These are phyloP conservation scores for Melanotus villosus DNA, from an alignment of 2,888 invertebrate species.

Conservation along the genomic window DNA sequence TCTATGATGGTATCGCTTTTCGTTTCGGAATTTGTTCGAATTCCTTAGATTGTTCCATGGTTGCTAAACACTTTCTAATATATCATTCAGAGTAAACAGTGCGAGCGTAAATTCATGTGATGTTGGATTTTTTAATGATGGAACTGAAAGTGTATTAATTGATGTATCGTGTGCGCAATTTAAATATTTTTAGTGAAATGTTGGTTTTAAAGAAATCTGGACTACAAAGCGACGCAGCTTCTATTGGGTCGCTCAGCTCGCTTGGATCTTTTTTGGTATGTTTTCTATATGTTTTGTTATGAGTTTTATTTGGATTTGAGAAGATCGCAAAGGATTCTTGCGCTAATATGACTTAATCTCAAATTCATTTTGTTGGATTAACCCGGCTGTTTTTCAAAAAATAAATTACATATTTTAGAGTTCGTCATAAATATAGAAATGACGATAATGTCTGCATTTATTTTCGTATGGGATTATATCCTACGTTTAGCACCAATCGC, in stretches of 20 bases:
- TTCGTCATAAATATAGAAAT: constrained; percentile 19
- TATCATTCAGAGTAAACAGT: constrained; percentile 27
- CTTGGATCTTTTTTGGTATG: constrained; percentile 54
- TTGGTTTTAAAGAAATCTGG: constrained; percentile 60
- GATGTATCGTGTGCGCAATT: constrained; percentile 11
- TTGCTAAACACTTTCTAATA: constrained; percentile 37
- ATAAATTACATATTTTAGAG: background rate
- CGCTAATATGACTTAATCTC: no score
- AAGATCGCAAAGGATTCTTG: no score
- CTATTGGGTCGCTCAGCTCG: constrained; percentile 54
- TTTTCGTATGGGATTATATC: constrained; percentile 19
- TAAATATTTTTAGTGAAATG: constrained; percentile 50
- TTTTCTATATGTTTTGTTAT: background rate
- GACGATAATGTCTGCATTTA: constrained; percentile 11
- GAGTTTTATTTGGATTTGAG: no score
- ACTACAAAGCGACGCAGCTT: constrained; percentile 53
- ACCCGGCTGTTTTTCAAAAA: background rate
- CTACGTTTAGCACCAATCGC: constrained; percentile 17
- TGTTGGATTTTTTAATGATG: constrained; percentile 10
- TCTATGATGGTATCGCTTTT: constrained; percentile 29
- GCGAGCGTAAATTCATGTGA: constrained; percentile 1
- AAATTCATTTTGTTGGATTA: no score
- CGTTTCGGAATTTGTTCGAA: constrained; percentile 27
- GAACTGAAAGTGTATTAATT: constrained; percentile 21
- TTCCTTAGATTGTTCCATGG: constrained; percentile 27